These are phyloP conservation scores for Charadrius vociferus DNA, from an alignment of 2,113 vertebrate genomes.

Conservation along the genomic window DNA sequence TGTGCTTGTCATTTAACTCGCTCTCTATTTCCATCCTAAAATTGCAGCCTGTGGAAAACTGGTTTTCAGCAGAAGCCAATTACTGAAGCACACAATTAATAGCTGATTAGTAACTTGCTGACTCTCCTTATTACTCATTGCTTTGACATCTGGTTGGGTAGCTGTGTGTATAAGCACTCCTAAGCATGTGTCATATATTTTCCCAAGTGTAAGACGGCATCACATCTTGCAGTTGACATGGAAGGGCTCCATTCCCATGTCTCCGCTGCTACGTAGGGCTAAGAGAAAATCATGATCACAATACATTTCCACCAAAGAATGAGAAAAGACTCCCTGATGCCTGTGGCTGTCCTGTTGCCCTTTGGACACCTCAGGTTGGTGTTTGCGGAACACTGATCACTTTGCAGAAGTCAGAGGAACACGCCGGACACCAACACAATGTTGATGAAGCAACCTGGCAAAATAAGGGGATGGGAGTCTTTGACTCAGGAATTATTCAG, in stretches of 20 bases:
- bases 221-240: not conserved
- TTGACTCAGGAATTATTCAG: not conserved
- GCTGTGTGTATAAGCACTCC: not conserved
- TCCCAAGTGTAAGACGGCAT: not conserved
- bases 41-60: not conserved
- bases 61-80: conserved; percentile 27
- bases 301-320: not conserved
- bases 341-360: not conserved
- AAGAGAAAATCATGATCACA: not conserved
- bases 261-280: not conserved
- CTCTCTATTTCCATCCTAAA: not conserved
- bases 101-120: not conserved
- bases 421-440: not conserved
- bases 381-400: not conserved
- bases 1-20: not conserved
- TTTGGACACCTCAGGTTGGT: not conserved
- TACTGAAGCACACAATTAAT: conserved; percentile 6
- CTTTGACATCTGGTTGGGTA: conserved; percentile 14
- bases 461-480: not conserved
- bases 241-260: not conserved
- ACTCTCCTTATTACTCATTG: conserved; percentile 4
- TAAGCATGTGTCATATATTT: not conserved
- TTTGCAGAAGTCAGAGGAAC: not conserved
- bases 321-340: not conserved
- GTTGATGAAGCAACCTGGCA: not conserved